A percentile compares a stretch with the other conserved stretches of the same genome.
phyloP scores from a whole-genome alignment of 2,113 vertebrate genomes.

The Cichladusa arquata region DNA sequence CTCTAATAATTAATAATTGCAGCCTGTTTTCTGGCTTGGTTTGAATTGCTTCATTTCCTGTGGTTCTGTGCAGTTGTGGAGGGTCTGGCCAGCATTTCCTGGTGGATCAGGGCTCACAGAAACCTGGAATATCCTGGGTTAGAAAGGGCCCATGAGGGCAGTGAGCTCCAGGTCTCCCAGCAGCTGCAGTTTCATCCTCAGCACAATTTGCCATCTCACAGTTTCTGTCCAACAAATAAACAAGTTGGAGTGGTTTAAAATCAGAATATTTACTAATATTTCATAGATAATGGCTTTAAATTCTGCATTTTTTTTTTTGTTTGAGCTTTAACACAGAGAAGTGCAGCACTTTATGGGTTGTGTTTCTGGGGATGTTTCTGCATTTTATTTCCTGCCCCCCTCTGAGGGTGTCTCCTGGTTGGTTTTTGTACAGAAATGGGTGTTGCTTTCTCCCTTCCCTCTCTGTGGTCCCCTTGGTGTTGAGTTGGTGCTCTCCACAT shows the following conservation, averaged over 20 bases:
- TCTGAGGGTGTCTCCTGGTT: neutral
- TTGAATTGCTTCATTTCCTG: neutral
- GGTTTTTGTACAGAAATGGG: fast-evolving
- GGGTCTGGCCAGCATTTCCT: neutral
- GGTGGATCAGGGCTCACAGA: neutral
- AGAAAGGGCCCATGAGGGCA: neutral
- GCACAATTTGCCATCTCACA: neutral
- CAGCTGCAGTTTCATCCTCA: neutral
- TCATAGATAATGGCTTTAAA: neutral
- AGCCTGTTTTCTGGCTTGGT: neutral
- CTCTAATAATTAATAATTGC: neutral
- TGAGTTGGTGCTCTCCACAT: neutral
- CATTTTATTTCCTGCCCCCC: too few species aligned
- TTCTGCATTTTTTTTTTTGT: too few species aligned
- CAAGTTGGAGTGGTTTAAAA: neutral
- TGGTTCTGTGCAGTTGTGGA: neutral
- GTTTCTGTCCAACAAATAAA: neutral
- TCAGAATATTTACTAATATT: neutral
- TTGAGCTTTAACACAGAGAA: fast-evolving
- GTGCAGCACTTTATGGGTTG: fast-evolving
- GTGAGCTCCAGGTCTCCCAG: neutral
- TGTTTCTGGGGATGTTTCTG: neutral
- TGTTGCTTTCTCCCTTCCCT: fast-evolving
- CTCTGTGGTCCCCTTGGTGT: neutral
- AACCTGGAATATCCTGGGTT: neutral